Base-by-base conservation (phyloP, 2,113 vertebrate species). In the Seriola aureovittata region DNA sequence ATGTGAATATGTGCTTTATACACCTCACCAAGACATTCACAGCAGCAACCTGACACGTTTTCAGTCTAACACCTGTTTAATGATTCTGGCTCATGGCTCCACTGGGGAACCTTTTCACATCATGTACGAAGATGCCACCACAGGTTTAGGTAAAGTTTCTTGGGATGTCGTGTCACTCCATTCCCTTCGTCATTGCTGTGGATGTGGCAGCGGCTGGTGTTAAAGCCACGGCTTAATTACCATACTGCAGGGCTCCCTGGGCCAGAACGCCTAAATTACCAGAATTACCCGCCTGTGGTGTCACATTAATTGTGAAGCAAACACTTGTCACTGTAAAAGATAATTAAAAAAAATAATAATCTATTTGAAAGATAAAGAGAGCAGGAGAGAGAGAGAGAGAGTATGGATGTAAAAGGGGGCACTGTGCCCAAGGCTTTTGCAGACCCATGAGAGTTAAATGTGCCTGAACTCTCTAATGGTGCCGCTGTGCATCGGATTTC, bases 281-380 rank as follows among this genome's bases (percentile, higher is more conserved):
- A 40, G 23, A 78, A 90, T 78, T 66, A 71, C 52, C 46, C 34
- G 58, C 79, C 86, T 87, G 85, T 82, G 84, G 85, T 86, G 83
- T 84, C 63, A 70, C 75, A 85, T 83, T 84, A 87, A 85, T 85
- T 89, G 68, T 69, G 66, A 84, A 60, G 75, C 29, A 71, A 83
- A 87, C 73, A 81, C 66, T 70, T 66, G 55, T 87, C 64, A 50
- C 42, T 58, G 58, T 48, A 63, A 81, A 84, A 80, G 54, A 79
- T 77, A 2, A 88, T 85, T 74, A 54, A 62, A 82, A 71, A 29
- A 46, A 75, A 83, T 12, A 21, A 81, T 52, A 1, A 78, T 73
- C 50, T 78, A 72, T 79, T 80, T 77, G 19, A 80, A 46, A 76
- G 63, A 84, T 65, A 54, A 74, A 85, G 48, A 0, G 25, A n/a